A percentile compares a stretch with the other conserved stretches of the same genome.
phyloP scores from a whole-genome alignment of 2,797 vertebrate species.

The Argyrosomus regius region DNA sequence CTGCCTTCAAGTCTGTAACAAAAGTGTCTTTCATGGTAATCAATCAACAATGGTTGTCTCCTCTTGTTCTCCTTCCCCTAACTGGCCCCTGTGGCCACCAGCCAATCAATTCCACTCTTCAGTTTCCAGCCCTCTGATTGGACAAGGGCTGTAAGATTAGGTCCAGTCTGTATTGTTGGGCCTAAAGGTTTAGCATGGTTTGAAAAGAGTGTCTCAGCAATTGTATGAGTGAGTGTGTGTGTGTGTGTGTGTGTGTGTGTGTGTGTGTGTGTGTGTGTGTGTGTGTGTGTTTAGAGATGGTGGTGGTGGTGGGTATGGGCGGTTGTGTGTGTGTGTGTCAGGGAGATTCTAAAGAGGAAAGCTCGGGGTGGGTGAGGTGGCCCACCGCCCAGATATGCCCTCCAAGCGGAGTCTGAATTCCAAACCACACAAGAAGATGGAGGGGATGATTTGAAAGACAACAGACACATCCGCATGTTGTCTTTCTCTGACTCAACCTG shows the following conservation, averaged over 20 bases:
- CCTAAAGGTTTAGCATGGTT: slow-evolving; percentile 81
- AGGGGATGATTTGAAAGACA: slow-evolving; percentile 55
- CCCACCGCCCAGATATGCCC: slow-evolving; percentile 69
- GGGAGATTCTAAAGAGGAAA: slow-evolving; percentile 73
- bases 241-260: slow-evolving; percentile 44
- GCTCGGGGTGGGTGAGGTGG: slow-evolving; percentile 67
- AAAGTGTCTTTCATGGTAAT: slow-evolving; percentile 86
- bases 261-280: slow-evolving; percentile 45
- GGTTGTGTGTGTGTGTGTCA: slow-evolving; percentile 55
- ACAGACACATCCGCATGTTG: slow-evolving; percentile 43
- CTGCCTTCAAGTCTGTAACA: slow-evolving; percentile 77
- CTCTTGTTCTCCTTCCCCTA: slow-evolving; percentile 82
- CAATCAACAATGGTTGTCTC: slow-evolving; percentile 83
- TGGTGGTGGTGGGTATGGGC: neutral
- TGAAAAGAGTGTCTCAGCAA: slow-evolving; percentile 80
- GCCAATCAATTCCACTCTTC: slow-evolving; percentile 82
- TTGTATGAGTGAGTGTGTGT: slow-evolving; percentile 59
- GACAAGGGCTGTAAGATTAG: slow-evolving; percentile 77
- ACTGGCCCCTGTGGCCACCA: slow-evolving; percentile 80
- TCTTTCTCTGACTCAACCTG: slow-evolving; percentile 15
- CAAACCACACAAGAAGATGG: slow-evolving; percentile 76
- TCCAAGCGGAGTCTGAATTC: slow-evolving; percentile 70
- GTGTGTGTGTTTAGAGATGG: slow-evolving; percentile 25
- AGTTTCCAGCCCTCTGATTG: slow-evolving; percentile 75
- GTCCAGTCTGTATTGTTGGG: slow-evolving; percentile 80